These are phyloP conservation scores for Pipra filicauda DNA, from an alignment of 2,113 vertebrate species.

Conservation along the genomic window DNA sequence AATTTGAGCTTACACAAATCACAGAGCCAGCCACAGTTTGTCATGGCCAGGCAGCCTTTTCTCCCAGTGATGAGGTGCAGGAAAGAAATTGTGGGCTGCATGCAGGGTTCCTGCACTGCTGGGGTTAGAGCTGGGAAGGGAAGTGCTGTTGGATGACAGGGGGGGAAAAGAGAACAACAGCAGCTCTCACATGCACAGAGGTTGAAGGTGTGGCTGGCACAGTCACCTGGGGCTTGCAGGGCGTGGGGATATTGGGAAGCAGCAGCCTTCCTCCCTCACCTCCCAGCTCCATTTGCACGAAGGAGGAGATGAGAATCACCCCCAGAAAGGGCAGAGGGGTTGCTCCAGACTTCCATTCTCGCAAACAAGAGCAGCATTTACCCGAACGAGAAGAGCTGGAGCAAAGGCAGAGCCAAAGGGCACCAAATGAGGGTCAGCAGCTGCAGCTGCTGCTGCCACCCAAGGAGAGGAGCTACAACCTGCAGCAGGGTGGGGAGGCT, in stretches of 20 bases:
- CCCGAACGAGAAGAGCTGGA: not conserved
- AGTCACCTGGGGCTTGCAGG: not conserved
- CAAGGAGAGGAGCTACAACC: not conserved
- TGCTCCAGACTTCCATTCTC: not conserved
- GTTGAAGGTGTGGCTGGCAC: fast-evolving
- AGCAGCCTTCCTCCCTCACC: not conserved
- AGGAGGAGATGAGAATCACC: not conserved
- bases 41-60: not conserved
- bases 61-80: not conserved
- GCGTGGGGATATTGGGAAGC: not conserved
- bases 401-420: not conserved
- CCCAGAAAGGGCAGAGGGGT: not conserved
- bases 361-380: not conserved
- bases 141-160: not conserved
- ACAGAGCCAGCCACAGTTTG: not conserved
- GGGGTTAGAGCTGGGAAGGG: not conserved
- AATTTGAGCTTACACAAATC: slow-evolving; percentile 57
- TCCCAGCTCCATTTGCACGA: not conserved
- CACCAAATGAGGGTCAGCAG: not conserved
- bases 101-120: not conserved
- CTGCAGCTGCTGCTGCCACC: not conserved
- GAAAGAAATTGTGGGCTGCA: not conserved
- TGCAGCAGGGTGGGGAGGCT: not conserved
- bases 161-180: not conserved
- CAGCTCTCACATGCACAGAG: not conserved